These are phyloP conservation scores for Habropoda laboriosa DNA, from an alignment of 1,140 invertebrate species.

Conservation along the genomic window DNA sequence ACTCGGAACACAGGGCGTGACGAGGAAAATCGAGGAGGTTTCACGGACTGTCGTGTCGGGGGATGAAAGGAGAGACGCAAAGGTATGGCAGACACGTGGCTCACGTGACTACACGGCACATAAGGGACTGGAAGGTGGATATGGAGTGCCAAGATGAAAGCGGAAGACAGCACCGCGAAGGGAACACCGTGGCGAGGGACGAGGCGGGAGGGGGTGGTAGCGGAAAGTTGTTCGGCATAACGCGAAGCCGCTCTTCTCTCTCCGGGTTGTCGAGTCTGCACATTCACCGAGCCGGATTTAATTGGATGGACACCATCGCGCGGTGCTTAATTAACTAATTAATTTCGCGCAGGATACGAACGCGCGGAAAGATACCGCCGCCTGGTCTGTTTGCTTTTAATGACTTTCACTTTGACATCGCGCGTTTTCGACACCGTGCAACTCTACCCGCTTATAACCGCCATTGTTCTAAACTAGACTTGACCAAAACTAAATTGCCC, in stretches of 20 bases:
- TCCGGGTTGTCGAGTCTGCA: conserved; percentile 68
- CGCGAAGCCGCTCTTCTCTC: conserved; percentile 44
- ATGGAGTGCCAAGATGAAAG: conserved; percentile 61
- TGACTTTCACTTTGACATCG: conserved; percentile 19
- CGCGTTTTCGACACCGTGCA: not conserved
- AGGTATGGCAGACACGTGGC: conserved; percentile 44
- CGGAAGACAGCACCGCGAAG: conserved; percentile 35
- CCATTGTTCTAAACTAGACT: too few relatives aligned
- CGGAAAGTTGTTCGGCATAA: conserved; percentile 60
- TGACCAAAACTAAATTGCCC: too few relatives aligned
- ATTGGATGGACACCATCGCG: conserved; percentile 77
- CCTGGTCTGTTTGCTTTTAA: conserved; percentile 39
- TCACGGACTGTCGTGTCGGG: not conserved
- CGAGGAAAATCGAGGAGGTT: conserved; percentile 31
- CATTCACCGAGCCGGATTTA: conserved; percentile 73
- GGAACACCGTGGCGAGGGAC: conserved; percentile 9
- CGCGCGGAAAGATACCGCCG: conserved; percentile 61
- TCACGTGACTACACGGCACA: conserved; percentile 32
- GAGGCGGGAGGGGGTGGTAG: conserved; percentile 34
- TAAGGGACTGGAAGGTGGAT: conserved; percentile 43
- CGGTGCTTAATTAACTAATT: conserved; percentile 80
- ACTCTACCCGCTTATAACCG: too few relatives aligned
- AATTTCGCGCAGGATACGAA: conserved; percentile 76
- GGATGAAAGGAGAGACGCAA: conserved; percentile 20
- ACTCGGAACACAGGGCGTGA: not conserved